Percentiles rank a stretch among this genome's conserved stretches.
These are phyloP conservation scores for Lepidurus apus DNA, from an alignment of 1,140 invertebrate species.

Conservation along the genomic window DNA sequence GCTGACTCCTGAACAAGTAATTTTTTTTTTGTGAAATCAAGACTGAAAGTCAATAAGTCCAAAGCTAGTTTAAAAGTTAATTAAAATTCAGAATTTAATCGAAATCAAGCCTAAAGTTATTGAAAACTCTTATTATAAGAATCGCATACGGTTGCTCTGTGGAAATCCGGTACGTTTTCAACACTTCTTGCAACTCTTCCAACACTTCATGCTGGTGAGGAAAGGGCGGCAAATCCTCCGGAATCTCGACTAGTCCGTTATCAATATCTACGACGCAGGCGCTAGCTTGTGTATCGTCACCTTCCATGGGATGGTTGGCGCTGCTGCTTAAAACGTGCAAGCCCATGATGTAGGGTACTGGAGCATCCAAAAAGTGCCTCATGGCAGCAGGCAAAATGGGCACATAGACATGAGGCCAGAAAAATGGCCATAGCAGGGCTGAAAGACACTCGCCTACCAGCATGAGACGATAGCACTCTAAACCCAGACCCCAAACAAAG, in stretches of 20 bases:
- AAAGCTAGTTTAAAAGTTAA: background rate
- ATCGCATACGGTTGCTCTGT: slow-evolving; percentile 12
- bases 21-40: too few relatives aligned
- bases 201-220: slow-evolving; percentile 82
- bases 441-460: slow-evolving; percentile 91
- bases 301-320: slow-evolving; percentile 23
- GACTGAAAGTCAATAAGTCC: too few relatives aligned
- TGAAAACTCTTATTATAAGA: background rate
- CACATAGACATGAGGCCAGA: slow-evolving; percentile 98
- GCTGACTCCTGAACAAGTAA: background rate
- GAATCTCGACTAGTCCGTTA: slow-evolving; percentile 80
- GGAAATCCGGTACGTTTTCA: slow-evolving; percentile 62
- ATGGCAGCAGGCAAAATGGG: slow-evolving; percentile 93
- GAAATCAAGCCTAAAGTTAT: slow-evolving; percentile 34
- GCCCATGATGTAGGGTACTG: slow-evolving; percentile 98
- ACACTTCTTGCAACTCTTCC: slow-evolving; percentile 71
- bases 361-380: slow-evolving; percentile 95
- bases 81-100: background rate
- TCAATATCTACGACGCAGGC: slow-evolving; percentile 96
- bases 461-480: slow-evolving; percentile 93
- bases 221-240: slow-evolving; percentile 90
- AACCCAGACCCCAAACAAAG: slow-evolving; percentile 35
- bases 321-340: slow-evolving; percentile 40
- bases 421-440: slow-evolving; percentile 85
- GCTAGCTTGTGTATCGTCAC: slow-evolving; percentile 57